Base-by-base conservation (phyloP, 1,140 invertebrate species). In the Drosophila jambulina region DNA sequence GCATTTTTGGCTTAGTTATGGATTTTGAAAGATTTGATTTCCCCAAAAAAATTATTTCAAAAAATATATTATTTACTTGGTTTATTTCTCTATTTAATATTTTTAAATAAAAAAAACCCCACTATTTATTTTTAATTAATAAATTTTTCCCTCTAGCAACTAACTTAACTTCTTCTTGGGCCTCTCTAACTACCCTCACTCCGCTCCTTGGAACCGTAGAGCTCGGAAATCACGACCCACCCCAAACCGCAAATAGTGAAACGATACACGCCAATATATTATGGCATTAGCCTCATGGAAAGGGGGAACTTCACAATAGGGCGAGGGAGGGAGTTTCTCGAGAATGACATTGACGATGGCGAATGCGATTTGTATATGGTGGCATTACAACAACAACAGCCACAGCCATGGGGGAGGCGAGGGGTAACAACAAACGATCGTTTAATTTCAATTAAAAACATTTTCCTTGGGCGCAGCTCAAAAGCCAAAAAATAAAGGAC, bases 391-490 rank as follows among this genome's bases (percentile, higher is more conserved):
- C 58, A 88, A 87, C 64, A 87, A 60, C 62, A 86, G 38, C 56
- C 57, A 43, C 59, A 71, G 4, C 9, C 17, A 6, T 3, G 15
- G 15, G 8, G 32, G 15, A 4, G 34, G 49, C 62, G 80, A 64
- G 78, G 65, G 71, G 59, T 51, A 75, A 75, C 78, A 90, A 91
- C 91, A 91, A 91, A 85, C 82, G 91, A 92, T 92, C 91, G 91
- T 92, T 92, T 92, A 92, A 91, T 91, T 92, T 91, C 91, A 92
- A 92, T 92, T 92, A 92, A 90, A 92, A 85, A 83, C 74, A 85
- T 81, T 85, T 87, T 82, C 75, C 65, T 76, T 71, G 70, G 25
- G 71, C 76, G 43, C 63, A 63, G 74, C 75, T 56, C 81, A 88
- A 91, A 90, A 86, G 82, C 80, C 82, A 91, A 90, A 91, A 87